These are phyloP conservation scores for Oncorhynchus masou DNA, from an alignment of 2,113 vertebrate genomes.

Conservation along the genomic window DNA sequence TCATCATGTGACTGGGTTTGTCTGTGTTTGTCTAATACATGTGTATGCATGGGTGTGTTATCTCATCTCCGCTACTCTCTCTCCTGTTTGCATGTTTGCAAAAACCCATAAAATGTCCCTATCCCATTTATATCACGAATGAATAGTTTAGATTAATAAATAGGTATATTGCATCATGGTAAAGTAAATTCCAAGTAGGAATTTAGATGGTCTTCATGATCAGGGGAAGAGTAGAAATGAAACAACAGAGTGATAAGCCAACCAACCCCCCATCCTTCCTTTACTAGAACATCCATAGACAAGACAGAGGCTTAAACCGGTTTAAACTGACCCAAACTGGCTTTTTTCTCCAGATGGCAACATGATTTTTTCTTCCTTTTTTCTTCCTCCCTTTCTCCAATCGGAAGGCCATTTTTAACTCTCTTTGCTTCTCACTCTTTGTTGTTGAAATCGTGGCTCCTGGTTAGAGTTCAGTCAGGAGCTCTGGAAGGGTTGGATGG, in stretches of 20 bases:
- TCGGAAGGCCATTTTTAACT: constrained; percentile 32
- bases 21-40: too few relatives aligned
- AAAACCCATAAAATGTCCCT: too few relatives aligned
- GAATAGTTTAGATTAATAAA: too few relatives aligned
- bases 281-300: constrained; percentile 3
- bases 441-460: constrained; percentile 79
- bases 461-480: constrained; percentile 70
- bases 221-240: too few relatives aligned
- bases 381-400: constrained; percentile 16
- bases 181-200: too few relatives aligned
- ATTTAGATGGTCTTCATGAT: too few relatives aligned
- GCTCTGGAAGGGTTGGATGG: constrained; percentile 57
- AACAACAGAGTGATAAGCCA: too few relatives aligned
- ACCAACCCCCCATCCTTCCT: constrained; percentile 9
- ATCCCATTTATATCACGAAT: too few relatives aligned
- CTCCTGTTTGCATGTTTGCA: too few relatives aligned
- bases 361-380: constrained; percentile 26
- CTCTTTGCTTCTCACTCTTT: constrained; percentile 47
- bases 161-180: too few relatives aligned
- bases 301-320: constrained; percentile 31
- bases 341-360: constrained; percentile 27
- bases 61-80: too few relatives aligned
- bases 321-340: constrained; percentile 44
- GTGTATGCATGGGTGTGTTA: too few relatives aligned
- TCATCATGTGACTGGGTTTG: constrained; percentile 21